Evolutionary conservation across 2,797 vertebrate species (phyloP).

Genomic region (Lepilemur ruficaudatus): DNA sequence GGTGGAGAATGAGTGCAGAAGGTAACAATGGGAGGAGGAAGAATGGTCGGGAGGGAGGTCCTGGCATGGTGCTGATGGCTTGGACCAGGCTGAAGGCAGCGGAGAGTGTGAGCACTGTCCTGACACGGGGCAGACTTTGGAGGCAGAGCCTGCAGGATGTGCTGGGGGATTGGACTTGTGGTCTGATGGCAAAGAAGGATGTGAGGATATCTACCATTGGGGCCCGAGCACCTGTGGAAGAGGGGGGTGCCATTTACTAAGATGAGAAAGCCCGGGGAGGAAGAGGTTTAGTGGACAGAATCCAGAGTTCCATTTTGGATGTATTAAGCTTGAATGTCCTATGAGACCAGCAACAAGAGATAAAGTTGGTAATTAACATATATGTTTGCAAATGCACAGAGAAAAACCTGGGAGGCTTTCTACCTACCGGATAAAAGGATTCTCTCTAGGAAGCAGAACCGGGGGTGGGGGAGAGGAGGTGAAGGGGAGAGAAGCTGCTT

Average conservation of each 20-base stretch:
- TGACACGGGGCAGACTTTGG: background rate
- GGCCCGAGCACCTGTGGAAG: background rate
- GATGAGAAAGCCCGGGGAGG: background rate
- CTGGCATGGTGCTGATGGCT: background rate
- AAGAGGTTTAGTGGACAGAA: background rate
- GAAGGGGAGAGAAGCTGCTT: background rate
- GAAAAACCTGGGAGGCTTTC: constrained; percentile 6
- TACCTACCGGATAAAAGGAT: background rate
- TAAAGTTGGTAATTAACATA: constrained; percentile 43
- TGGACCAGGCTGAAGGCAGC: background rate
- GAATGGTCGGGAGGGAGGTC: background rate
- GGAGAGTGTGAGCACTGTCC: no score
- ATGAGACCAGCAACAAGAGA: constrained; percentile 18
- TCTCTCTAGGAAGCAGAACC: background rate
- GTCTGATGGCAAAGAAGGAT: background rate
- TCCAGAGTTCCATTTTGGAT: background rate
- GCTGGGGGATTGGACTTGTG: background rate
- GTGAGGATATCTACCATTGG: background rate
- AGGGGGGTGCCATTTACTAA: background rate
- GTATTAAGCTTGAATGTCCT: background rate
- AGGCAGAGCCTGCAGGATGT: background rate
- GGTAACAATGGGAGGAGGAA: background rate
- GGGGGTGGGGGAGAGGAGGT: background rate
- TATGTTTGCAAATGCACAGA: constrained; percentile 1
- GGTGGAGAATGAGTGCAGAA: background rate